phyloP scores from a whole-genome alignment of 2,888 invertebrate genomes.

The Saturnia japonica region DNA sequence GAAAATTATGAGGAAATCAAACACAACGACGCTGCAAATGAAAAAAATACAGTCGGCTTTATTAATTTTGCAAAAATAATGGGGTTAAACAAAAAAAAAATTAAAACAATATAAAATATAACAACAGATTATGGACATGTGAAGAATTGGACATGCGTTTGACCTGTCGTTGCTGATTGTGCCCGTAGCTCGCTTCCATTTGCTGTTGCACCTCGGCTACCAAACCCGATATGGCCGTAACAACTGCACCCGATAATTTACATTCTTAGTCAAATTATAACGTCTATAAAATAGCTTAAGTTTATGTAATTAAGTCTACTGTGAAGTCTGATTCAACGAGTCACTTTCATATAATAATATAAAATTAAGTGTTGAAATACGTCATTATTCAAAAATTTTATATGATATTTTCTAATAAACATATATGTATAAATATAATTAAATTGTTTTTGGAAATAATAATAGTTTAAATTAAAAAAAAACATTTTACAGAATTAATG shows the following conservation, averaged over 20 bases:
- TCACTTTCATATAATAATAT: background rate
- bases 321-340: background rate
- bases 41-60: background rate
- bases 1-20: background rate
- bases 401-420: background rate
- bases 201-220: constrained; percentile 90
- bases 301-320: background rate
- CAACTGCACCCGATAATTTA: constrained; percentile 82
- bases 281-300: background rate
- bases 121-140: constrained; percentile 23
- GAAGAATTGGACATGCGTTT: constrained; percentile 70
- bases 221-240: constrained; percentile 90
- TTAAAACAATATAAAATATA: background rate
- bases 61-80: background rate
- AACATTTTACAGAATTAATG: background rate
- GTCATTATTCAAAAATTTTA: background rate
- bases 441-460: background rate
- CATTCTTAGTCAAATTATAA: constrained; percentile 36
- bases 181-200: constrained; percentile 82
- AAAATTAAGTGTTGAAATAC: background rate
- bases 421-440: background rate
- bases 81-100: constrained; percentile 11
- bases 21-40: background rate
- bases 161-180: constrained; percentile 79
- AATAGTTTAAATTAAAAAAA: background rate